Evolutionary conservation across 2,888 invertebrate species (phyloP).

Genomic region (Augiades crinisus): DNA sequence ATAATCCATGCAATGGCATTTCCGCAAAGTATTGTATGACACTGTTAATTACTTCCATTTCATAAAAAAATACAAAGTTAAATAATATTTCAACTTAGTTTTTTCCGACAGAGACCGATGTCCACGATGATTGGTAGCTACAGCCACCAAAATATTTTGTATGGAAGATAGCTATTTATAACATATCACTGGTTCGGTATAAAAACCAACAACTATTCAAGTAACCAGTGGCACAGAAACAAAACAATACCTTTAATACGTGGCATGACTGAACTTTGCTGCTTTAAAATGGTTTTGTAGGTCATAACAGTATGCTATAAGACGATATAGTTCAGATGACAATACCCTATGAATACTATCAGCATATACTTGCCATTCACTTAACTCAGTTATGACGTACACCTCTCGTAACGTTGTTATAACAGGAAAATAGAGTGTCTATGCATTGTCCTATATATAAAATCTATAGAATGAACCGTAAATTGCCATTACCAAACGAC

Average conservation of each 20-base stretch:
- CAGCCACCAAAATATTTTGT: no score
- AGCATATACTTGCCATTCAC: constrained; percentile 12
- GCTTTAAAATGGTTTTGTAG: not conserved
- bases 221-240: not conserved
- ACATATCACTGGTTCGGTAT: no score
- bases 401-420: not conserved
- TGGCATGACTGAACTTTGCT: not conserved
- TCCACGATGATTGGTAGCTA: no score
- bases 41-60: no score
- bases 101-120: no score
- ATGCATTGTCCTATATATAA: constrained; percentile 11
- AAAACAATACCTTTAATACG: not conserved
- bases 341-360: constrained; percentile 24
- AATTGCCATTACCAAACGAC: constrained; percentile 10
- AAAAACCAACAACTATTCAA: not conserved
- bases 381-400: constrained; percentile 10
- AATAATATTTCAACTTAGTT: no score
- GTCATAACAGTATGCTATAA: constrained; percentile 7
- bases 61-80: no score
- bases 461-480: constrained; percentile 15
- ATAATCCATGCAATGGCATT: no score
- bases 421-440: constrained; percentile 6
- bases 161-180: no score
- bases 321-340: constrained; percentile 7
- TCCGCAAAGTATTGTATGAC: no score